Evolutionary conservation across 2,888 invertebrate species (phyloP), one percentile per base, ranked within the genome.

Genomic region (Nemoura dubitans): DNA sequence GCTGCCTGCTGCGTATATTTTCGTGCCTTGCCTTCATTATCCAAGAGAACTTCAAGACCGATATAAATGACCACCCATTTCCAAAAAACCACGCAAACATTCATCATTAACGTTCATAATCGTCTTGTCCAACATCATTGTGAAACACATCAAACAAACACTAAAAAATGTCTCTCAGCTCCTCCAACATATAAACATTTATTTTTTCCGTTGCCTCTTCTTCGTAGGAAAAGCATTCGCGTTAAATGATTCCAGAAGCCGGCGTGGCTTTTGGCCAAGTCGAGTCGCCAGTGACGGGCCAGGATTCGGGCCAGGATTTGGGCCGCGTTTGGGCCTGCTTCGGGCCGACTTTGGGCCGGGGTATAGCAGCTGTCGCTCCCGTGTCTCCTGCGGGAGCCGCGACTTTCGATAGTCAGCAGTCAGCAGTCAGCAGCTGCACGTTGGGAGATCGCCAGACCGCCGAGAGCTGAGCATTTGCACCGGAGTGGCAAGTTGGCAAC

Each of bases 181-280:
- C 59, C 59, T 59, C 59, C 59, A 59, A 36, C 36, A 36, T 36
- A 3, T 36, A 59, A 59, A 59, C 59, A 21, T 21, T 76, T 78
- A 81, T 30, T 81, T 81, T 81, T 81, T 81, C 16, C 25, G 2
- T 78, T 10, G 3, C 14, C n/a, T 78, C 21, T 59, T 59, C 59
- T 78, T 10, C 28, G 78, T 78, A 26, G 28, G n/a, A n/a, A n/a
- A 81, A 30, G 10, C 28, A 6, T 2, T 30, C 81, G 30, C 25
- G 81, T 81, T 81, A 81, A 81, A 81, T 81, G 81, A 28, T 81
- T 81, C 81, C 81, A 81, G 81, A 81, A 27, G 81, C 7, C 6
- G 28, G 3, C 5, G 28, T 81, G 81, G 81, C 81, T 30, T 0
- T 30, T 1, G 30, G 81, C 81, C 81, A 81, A 29, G 30, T 6